Conservation (phyloP, 2,797 vertebrate genomes). For the Tangara arthus region DNA sequence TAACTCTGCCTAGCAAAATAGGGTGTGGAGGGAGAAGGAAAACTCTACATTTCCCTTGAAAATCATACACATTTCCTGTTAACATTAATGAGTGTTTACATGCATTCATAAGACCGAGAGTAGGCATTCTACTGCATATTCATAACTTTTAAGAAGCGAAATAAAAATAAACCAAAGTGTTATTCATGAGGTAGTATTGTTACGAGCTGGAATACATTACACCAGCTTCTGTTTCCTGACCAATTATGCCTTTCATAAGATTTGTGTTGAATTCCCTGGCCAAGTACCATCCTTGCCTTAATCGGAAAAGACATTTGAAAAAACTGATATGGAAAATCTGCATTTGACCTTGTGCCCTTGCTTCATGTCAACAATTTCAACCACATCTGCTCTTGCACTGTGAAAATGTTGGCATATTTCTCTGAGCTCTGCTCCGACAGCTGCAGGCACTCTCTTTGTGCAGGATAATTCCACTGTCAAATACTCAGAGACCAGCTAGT, state of each 20-base stretch:
- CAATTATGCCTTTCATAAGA: conserved; percentile 30
- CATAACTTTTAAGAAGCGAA: neutral
- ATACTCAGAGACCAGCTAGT: neutral
- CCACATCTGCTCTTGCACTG: conserved; percentile 72
- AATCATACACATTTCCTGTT: conserved; percentile 20
- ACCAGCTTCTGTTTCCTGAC: conserved; percentile 54
- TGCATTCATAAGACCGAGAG: conserved; percentile 38
- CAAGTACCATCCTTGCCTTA: conserved; percentile 11
- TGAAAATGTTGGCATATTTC: conserved; percentile 69
- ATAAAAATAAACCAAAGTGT: conserved; percentile 3
- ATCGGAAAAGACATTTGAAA: conserved; percentile 48
- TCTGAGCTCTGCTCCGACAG: conserved; percentile 56
- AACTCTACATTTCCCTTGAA: neutral
- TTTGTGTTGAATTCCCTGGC: neutral
- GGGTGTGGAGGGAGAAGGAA: neutral
- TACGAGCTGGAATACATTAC: conserved; percentile 33
- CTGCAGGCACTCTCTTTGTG: conserved; percentile 66
- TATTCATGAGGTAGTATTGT: neutral
- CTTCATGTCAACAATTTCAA: conserved; percentile 59
- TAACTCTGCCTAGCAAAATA: neutral
- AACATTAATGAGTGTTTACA: conserved; percentile 53
- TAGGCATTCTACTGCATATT: conserved; percentile 48
- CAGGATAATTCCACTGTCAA: conserved; percentile 44
- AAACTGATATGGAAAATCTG: conserved; percentile 70
- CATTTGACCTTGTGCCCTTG: conserved; percentile 66